Base-by-base conservation (phyloP, 2,113 vertebrate genomes). In the Corythornis vintsioides region DNA sequence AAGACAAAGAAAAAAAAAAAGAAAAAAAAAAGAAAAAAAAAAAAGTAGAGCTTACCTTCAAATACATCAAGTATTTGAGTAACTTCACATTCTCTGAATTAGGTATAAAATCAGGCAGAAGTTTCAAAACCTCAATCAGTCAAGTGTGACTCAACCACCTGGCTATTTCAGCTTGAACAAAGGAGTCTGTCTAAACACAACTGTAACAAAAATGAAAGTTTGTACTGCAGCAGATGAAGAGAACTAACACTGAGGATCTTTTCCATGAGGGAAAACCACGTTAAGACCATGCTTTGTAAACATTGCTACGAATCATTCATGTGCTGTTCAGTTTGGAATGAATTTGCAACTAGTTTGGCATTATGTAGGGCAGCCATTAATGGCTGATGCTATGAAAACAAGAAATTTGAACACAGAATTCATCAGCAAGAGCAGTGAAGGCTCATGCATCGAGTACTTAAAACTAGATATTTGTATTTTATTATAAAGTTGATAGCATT, bases 51-150 rank as follows among this genome's bases (percentile, higher is more conserved):
- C 90, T 93, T 82, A 42, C 86, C 88, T 95, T 91, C 60, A 83
- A 87, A 90, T 67, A 89, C 60, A 65, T 78, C 22, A 73, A 95
- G 77, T 88, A 91, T 60, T 56, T 88, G 74, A 84, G 19, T 42
- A 83, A 82, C 63, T 94, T 96, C 91, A 88, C 65, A 90, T 94
- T 95, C 80, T 94, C 88, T 92, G 89, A 89, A 69, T 89, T 83
- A 80, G 66, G 47, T 71, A 57, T 57, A 50, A 80, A 53, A 91
- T 85, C 81, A 93, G 86, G 73, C 59, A 59, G 86, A 75, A 91
- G 63, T 77, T 83, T 69, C 57, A 56, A 66, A 79, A 75, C 26
- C 22, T 83, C 66, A 11, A 13, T 65, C 72, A 76, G 66, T 53
- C 53, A 83, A 50, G 57, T 74, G 53, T 48, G 66, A 88, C 42